Evolutionary conservation across 2,888 invertebrate species (phyloP).

Genomic region (Pelosia muscerda): DNA sequence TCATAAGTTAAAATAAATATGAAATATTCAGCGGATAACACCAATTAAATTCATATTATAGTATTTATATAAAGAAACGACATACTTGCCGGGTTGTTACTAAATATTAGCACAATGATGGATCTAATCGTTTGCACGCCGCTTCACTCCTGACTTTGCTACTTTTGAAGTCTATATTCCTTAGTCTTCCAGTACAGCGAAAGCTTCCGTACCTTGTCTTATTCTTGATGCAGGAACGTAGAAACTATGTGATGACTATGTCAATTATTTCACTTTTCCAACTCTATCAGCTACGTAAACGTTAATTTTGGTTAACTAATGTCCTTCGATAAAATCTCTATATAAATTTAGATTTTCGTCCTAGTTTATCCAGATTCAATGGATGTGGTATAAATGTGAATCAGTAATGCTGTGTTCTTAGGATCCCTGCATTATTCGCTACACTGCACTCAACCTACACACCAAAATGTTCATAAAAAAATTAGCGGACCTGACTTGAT

Average conservation of each 20-base stretch:
- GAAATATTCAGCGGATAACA: constrained; percentile 74
- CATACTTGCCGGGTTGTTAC: constrained; percentile 68
- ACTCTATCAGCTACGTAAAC: constrained; percentile 68
- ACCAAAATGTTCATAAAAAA: constrained; percentile 1
- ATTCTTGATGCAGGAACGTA: constrained; percentile 79
- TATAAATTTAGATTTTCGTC: constrained; percentile 72
- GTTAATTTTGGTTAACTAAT: constrained; percentile 58
- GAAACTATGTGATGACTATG: constrained; percentile 86
- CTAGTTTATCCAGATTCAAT: constrained; percentile 78
- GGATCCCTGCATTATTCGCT: constrained; percentile 70
- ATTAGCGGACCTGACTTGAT: neutral
- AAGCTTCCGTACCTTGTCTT: constrained; percentile 77
- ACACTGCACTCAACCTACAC: constrained; percentile 68
- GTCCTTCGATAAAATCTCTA: constrained; percentile 64
- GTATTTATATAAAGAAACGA: constrained; percentile 68
- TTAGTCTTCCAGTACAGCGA: constrained; percentile 83
- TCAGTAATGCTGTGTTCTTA: constrained; percentile 80
- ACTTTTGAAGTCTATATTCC: constrained; percentile 67
- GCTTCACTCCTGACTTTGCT: constrained; percentile 65
- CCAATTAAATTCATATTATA: constrained; percentile 78
- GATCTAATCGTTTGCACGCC: constrained; percentile 74
- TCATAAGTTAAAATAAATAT: constrained; percentile 48
- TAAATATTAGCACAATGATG: constrained; percentile 71
- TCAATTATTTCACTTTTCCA: constrained; percentile 85
- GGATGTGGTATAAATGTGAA: constrained; percentile 83